Conservation (phyloP, 2,888 invertebrate species). For the Lymantria monacha region DNA sequence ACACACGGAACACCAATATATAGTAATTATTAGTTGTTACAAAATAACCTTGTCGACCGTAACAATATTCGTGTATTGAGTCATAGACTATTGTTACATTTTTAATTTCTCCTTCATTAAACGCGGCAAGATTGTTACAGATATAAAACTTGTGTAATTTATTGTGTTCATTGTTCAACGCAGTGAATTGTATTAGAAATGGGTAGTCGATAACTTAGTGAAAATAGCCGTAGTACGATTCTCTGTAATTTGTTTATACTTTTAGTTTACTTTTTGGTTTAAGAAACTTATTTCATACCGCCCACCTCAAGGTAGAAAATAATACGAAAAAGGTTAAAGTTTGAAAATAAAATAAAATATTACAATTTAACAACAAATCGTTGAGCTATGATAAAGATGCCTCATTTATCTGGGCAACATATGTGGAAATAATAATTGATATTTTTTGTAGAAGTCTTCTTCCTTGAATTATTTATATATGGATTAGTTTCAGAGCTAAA, state of each 20-base stretch:
- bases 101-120: constrained; percentile 22
- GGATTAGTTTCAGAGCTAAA: no score
- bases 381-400: no score
- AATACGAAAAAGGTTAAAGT: no score
- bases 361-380: no score
- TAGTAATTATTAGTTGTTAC: not conserved
- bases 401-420: no score
- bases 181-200: constrained; percentile 24
- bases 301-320: no score
- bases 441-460: no score
- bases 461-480: no score
- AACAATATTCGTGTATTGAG: not conserved
- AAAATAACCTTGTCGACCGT: not conserved
- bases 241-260: constrained; percentile 4
- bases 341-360: no score
- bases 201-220: constrained; percentile 7
- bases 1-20: not conserved
- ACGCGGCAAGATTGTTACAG: constrained; percentile 12
- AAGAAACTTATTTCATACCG: constrained; percentile 1
- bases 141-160: constrained; percentile 22
- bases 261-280: constrained; percentile 1
- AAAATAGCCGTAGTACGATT: constrained; percentile 2
- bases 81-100: constrained; percentile 1
- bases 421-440: no score
- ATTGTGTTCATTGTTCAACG: constrained; percentile 25